Evolutionary conservation across 2,797 vertebrate genomes (phyloP).

Genomic region (Scomberomorus guttatus): DNA sequence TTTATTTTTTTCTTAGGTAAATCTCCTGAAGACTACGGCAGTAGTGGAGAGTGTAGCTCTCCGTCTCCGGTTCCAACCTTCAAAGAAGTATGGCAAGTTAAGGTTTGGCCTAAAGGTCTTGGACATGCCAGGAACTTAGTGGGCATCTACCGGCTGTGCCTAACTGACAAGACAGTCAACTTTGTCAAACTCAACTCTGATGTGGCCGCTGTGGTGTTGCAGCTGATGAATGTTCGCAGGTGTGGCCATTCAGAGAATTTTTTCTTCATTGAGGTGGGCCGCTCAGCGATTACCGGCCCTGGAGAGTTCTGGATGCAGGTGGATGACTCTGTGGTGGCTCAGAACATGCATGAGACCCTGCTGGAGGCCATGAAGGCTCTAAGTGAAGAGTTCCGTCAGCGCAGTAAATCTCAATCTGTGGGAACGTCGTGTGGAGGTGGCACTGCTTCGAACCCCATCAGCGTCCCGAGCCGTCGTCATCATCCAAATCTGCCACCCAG

Average conservation of each 20-base stretch:
- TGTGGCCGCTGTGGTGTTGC: constrained; percentile 85
- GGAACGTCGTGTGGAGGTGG: constrained; percentile 86
- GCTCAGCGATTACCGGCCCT: constrained; percentile 86
- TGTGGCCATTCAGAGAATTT: constrained; percentile 91
- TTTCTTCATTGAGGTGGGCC: constrained; percentile 93
- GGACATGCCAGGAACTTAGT: constrained; percentile 89
- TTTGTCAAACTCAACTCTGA: constrained; percentile 90
- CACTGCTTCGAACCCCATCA: constrained; percentile 89
- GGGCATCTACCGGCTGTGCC: constrained; percentile 89
- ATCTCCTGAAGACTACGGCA: constrained; percentile 81
- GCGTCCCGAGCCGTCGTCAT: constrained; percentile 87
- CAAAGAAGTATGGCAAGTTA: constrained; percentile 93
- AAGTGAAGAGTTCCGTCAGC: constrained; percentile 91
- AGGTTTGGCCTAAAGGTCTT: constrained; percentile 89
- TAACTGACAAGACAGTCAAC: constrained; percentile 90
- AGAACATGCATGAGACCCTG: constrained; percentile 93
- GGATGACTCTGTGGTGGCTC: constrained; percentile 89
- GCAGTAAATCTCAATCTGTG: constrained; percentile 88
- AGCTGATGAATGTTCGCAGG: constrained; percentile 90
- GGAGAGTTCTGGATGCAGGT: constrained; percentile 91
- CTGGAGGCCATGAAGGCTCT: constrained; percentile 92
- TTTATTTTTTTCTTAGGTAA: constrained; percentile 77
- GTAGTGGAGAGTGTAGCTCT: constrained; percentile 85
- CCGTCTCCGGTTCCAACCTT: constrained; percentile 86
- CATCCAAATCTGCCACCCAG: constrained; percentile 86